phyloP scores from a whole-genome alignment of 2,797 vertebrate genomes.

The Serranus cabrilla region DNA sequence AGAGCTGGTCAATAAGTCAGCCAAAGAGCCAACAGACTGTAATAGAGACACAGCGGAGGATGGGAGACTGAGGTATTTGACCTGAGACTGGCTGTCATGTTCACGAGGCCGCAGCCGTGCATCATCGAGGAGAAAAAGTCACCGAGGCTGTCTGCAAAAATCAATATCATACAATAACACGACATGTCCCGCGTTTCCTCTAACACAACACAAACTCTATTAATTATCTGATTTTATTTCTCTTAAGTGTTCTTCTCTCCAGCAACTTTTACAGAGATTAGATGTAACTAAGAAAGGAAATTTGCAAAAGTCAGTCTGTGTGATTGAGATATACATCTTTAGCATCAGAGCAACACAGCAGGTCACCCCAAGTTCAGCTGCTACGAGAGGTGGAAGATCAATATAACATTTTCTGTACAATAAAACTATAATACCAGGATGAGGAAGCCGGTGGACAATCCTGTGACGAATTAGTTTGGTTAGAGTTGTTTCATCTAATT shows the following conservation, averaged over 20 bases:
- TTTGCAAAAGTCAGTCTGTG: constrained; percentile 80
- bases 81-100: constrained; percentile 87
- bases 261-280: constrained; percentile 14
- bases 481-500: constrained; percentile 92
- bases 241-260: not conserved
- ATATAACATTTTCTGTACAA: constrained; percentile 93
- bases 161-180: constrained; percentile 84
- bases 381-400: constrained; percentile 89
- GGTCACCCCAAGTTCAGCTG: constrained; percentile 96
- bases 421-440: constrained; percentile 91
- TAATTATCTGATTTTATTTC: constrained; percentile 12
- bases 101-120: constrained; percentile 79
- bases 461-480: constrained; percentile 91
- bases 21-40: constrained; percentile 88
- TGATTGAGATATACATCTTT: constrained; percentile 85
- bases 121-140: constrained; percentile 89
- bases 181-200: constrained; percentile 47
- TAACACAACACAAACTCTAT: constrained; percentile 47
- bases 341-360: constrained; percentile 85
- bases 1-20: constrained; percentile 93
- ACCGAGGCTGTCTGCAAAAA: constrained; percentile 80
- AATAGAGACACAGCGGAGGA: constrained; percentile 84
- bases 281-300: constrained; percentile 4
- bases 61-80: constrained; percentile 84
- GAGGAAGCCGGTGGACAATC: constrained; percentile 91